Evolutionary conservation across 2,888 invertebrate species (phyloP).

Genomic region (Oligia latruncula): DNA sequence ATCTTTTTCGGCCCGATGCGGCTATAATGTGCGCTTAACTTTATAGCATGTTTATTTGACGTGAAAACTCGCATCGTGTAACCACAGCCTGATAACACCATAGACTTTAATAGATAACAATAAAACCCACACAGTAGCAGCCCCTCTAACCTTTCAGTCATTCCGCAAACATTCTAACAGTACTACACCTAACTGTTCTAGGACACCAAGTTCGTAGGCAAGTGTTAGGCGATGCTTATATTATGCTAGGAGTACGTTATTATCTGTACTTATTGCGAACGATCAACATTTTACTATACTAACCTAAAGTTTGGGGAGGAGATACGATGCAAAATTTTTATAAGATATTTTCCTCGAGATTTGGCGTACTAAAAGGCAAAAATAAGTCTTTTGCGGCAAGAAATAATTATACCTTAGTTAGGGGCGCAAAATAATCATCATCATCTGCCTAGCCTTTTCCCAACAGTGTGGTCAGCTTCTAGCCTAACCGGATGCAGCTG

Average conservation of each 20-base stretch:
- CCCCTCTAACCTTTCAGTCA: not conserved
- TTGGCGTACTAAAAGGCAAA: not conserved
- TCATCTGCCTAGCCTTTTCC: too few species aligned
- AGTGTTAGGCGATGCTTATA: conserved; percentile 65
- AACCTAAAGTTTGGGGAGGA: conserved; percentile 49
- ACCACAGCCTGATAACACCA: not conserved
- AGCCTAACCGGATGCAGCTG: too few species aligned
- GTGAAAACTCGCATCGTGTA: not conserved
- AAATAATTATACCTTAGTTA: not conserved
- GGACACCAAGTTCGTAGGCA: conserved; percentile 58
- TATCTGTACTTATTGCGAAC: conserved; percentile 63
- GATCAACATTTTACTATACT: conserved; percentile 54
- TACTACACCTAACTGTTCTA: conserved; percentile 29
- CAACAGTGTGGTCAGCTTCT: too few species aligned
- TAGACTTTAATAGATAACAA: not conserved
- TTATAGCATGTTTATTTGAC: not conserved
- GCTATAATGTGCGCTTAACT: not conserved
- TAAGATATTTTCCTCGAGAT: not conserved
- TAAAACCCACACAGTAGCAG: conserved; percentile 29
- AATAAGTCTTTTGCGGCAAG: too few species aligned
- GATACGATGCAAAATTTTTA: not conserved
- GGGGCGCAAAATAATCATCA: too few species aligned
- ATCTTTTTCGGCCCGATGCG: not conserved
- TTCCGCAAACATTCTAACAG: conserved; percentile 25
- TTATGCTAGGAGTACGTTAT: conserved; percentile 48